phyloP scores from a whole-genome alignment of 2,888 invertebrate genomes.

The Folsomia manolachei region DNA sequence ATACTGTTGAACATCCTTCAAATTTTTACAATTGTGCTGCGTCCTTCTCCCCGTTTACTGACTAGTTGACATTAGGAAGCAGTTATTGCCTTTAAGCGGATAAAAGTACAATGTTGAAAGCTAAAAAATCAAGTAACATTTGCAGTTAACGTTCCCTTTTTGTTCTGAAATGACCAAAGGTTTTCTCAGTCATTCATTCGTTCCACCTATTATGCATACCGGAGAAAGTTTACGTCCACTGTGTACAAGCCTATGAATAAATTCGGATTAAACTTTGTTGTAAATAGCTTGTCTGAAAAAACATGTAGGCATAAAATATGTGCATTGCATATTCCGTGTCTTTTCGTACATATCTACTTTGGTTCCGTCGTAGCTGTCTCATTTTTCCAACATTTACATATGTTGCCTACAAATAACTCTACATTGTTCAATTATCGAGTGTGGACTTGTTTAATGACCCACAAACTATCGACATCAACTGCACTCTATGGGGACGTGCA shows the following conservation, averaged over 20 bases:
- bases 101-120: slow-evolving; percentile 17
- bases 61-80: neutral
- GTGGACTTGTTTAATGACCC: slow-evolving; percentile 8
- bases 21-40: neutral
- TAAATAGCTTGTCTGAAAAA: neutral
- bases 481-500: neutral
- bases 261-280: neutral
- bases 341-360: too few species aligned
- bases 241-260: neutral
- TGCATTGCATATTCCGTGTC: too few species aligned
- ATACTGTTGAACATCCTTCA: neutral
- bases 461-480: neutral
- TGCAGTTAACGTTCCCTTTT: slow-evolving; percentile 43
- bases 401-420: neutral
- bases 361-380: too few species aligned
- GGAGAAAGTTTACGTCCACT: too few species aligned
- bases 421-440: slow-evolving; percentile 2
- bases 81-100: neutral
- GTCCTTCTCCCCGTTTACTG: too few species aligned
- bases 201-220: neutral
- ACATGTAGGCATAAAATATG: too few species aligned
- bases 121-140: slow-evolving; percentile 41
- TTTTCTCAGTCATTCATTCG: neutral
- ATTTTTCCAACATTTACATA: neutral
- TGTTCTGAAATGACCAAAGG: slow-evolving; percentile 35